phyloP scores from a whole-genome alignment of 1,140 invertebrate species.

The Sitodiplosis mosellana region DNA sequence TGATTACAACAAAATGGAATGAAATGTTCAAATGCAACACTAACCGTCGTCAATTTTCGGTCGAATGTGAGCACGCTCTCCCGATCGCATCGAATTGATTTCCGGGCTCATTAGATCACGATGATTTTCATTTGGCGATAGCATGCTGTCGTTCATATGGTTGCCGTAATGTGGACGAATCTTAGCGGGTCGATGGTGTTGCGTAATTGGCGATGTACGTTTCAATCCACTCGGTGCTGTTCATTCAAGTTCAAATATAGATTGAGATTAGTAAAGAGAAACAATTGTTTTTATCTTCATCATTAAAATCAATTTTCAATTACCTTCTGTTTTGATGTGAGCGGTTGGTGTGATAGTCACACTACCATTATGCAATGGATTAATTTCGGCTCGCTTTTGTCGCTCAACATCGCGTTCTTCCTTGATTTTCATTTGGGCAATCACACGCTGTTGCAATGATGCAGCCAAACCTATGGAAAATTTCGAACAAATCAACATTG shows the following conservation, averaged over 20 bases:
- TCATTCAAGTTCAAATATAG: too few relatives aligned
- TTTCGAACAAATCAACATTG: too few relatives aligned
- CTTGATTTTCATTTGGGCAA: conserved; percentile 41
- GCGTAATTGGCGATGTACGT: conserved; percentile 18
- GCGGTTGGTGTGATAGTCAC: background rate
- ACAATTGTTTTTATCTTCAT: conserved; percentile 6
- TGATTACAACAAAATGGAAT: background rate
- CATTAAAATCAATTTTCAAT: background rate
- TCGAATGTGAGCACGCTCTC: conserved; percentile 7
- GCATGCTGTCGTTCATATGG: conserved; percentile 8
- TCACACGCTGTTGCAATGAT: conserved; percentile 56
- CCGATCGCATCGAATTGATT: conserved; percentile 21
- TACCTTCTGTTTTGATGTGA: conserved; percentile 4
- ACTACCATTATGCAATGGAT: conserved; percentile 1
- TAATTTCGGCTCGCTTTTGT: conserved; percentile 10
- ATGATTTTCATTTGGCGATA: conserved; percentile 8
- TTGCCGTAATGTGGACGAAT: conserved; percentile 12
- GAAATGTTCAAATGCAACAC: background rate
- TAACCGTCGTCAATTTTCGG: background rate
- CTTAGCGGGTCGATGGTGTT: conserved; percentile 19
- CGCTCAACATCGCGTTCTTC: conserved; percentile 28
- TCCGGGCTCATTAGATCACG: conserved; percentile 22
- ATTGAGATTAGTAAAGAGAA: too few relatives aligned
- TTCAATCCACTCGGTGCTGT: conserved; percentile 8
- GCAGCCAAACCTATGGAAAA: conserved; percentile 52